phyloP scores from a whole-genome alignment of 2,797 vertebrate species.

The Pangasius djambal region DNA sequence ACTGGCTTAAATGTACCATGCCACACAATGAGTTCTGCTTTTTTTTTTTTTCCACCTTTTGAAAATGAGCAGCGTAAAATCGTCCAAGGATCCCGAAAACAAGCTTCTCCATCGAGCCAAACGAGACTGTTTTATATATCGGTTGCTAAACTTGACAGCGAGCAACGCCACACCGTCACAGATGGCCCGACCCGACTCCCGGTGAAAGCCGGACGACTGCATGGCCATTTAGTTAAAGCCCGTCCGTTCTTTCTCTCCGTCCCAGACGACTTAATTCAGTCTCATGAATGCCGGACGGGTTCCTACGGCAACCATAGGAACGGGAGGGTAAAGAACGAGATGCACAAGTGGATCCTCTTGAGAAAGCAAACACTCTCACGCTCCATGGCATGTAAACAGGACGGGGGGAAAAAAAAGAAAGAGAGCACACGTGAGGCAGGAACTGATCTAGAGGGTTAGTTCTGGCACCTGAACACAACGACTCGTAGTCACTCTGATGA shows the following conservation, averaged over 20 bases:
- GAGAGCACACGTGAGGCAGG: neutral
- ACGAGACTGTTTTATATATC: conserved; percentile 29
- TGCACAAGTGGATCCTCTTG: conserved; percentile 38
- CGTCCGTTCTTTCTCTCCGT: conserved; percentile 31
- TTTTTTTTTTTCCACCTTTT: neutral
- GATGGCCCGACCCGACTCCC: neutral
- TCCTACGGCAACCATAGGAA: conserved; percentile 54
- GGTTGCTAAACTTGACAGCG: conserved; percentile 17
- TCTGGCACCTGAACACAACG: conserved; percentile 45
- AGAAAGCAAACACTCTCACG: conserved; percentile 54
- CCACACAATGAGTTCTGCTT: conserved; percentile 46
- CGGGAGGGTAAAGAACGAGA: conserved; percentile 5
- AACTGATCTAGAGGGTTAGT: conserved; percentile 31
- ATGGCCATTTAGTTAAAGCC: conserved; percentile 24
- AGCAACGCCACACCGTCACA: conserved; percentile 5
- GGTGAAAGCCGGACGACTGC: neutral
- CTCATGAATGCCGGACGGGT: conserved; percentile 46
- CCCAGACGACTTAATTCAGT: conserved; percentile 46
- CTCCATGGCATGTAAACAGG: conserved; percentile 36
- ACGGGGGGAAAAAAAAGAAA: neutral
- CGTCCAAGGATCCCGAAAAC: neutral
- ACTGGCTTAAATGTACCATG: conserved; percentile 49
- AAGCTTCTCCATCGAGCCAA: neutral
- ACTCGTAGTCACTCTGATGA: conserved; percentile 27
- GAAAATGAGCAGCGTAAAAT: conserved; percentile 22